Conservation (phyloP, 2,888 invertebrate genomes). For the Thelaira solivaga region DNA sequence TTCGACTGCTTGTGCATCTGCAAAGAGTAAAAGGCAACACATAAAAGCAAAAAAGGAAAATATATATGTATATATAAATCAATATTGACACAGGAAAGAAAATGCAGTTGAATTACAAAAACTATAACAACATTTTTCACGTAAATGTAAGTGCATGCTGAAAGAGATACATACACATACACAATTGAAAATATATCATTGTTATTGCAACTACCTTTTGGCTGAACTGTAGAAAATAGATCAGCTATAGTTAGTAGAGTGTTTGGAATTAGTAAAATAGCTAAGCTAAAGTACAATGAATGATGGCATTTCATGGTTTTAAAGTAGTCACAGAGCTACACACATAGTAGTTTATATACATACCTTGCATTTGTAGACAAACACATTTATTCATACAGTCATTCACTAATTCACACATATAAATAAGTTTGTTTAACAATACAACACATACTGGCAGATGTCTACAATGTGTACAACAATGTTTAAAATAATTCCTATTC, state of each 20-base stretch:
- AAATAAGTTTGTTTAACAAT: background rate
- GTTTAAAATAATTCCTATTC: too few species aligned
- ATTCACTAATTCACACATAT: too few species aligned
- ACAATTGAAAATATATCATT: background rate
- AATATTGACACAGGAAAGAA: constrained; percentile 6
- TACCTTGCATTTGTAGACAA: constrained; percentile 12
- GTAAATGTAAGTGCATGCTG: background rate
- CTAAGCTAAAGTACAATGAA: constrained; percentile 51
- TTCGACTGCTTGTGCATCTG: constrained; percentile 24
- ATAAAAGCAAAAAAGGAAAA: too few species aligned
- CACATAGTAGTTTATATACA: background rate
- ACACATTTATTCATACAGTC: background rate
- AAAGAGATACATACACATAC: background rate
- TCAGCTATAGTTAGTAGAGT: constrained; percentile 19
- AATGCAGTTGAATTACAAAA: background rate
- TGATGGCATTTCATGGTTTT: constrained; percentile 64
- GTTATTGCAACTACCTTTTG: background rate
- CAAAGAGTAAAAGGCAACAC: background rate
- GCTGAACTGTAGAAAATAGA: constrained; percentile 4
- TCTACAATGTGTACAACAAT: too few species aligned
- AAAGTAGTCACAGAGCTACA: constrained; percentile 51
- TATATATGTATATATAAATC: background rate
- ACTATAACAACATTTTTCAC: background rate
- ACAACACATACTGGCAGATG: constrained; percentile 2
- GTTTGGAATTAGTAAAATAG: constrained; percentile 30